Conservation (phyloP, 1,140 invertebrate species). For the Diorhabda carinulata region DNA sequence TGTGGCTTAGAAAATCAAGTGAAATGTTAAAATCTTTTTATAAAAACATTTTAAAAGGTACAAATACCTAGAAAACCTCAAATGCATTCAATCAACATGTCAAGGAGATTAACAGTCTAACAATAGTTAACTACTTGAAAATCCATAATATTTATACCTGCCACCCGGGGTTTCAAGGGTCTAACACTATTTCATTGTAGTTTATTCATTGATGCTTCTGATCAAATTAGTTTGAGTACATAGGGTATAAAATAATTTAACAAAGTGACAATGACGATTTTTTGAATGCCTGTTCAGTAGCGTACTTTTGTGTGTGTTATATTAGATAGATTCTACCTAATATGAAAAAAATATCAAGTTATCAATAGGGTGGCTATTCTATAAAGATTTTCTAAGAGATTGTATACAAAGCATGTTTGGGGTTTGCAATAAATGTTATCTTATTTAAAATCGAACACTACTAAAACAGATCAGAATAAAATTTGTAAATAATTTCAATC, state of each 20-base stretch:
- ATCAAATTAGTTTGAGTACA: background rate
- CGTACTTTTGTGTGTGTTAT: background rate
- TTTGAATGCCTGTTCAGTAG: background rate
- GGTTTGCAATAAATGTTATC: too few relatives aligned
- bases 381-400: too few relatives aligned
- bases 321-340: background rate
- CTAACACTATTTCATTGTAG: background rate
- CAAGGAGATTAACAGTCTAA: background rate
- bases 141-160: slow-evolving; percentile 2
- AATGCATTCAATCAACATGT: slow-evolving; percentile 2
- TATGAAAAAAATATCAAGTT: too few relatives aligned
- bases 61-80: background rate
- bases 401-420: too few relatives aligned
- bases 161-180: background rate
- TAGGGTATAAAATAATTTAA: slow-evolving; percentile 1
- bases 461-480: too few relatives aligned
- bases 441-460: too few relatives aligned
- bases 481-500: too few relatives aligned
- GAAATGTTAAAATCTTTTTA: background rate
- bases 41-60: slow-evolving; percentile 3
- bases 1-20: slow-evolving; percentile 1
- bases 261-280: background rate
- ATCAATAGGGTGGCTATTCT: too few relatives aligned
- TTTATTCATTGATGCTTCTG: background rate
- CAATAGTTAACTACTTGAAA: background rate